Evolutionary conservation across 2,797 vertebrate species (phyloP).

Genomic region (Enteromius trimaculatus): DNA sequence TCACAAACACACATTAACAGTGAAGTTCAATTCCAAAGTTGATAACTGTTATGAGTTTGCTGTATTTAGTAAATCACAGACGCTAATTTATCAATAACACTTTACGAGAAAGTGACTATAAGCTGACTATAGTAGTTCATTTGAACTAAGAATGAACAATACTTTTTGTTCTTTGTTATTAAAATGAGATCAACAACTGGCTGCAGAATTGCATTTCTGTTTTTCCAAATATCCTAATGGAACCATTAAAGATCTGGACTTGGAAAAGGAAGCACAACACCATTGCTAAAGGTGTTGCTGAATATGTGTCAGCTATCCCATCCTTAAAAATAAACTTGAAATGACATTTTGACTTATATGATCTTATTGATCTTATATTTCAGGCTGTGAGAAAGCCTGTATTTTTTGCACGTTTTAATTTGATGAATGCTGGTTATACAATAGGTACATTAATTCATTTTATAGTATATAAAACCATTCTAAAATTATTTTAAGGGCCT

Average conservation of each 20-base stretch:
- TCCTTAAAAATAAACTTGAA: neutral
- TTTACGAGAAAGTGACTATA: too few relatives aligned
- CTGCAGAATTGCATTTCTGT: neutral
- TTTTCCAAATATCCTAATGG: slow-evolving; percentile 1
- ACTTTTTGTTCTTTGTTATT: neutral
- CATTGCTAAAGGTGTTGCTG: neutral
- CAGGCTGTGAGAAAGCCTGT: neutral
- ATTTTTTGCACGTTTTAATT: neutral
- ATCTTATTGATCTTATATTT: neutral
- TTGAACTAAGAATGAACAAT: neutral
- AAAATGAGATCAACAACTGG: neutral
- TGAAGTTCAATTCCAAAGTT: neutral
- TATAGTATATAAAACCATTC: neutral
- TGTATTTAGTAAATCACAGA: neutral
- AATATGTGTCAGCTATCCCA: neutral
- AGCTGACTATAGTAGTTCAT: too few relatives aligned
- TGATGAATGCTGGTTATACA: neutral
- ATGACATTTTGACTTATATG: neutral
- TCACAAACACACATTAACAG: neutral
- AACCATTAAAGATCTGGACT: neutral
- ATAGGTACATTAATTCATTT: neutral
- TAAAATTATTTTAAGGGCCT: neutral
- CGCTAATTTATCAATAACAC: neutral
- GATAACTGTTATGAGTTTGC: neutral
- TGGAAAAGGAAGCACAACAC: neutral